Base-by-base conservation (phyloP, 2,113 vertebrate species). In the Psittacara wagleri region DNA sequence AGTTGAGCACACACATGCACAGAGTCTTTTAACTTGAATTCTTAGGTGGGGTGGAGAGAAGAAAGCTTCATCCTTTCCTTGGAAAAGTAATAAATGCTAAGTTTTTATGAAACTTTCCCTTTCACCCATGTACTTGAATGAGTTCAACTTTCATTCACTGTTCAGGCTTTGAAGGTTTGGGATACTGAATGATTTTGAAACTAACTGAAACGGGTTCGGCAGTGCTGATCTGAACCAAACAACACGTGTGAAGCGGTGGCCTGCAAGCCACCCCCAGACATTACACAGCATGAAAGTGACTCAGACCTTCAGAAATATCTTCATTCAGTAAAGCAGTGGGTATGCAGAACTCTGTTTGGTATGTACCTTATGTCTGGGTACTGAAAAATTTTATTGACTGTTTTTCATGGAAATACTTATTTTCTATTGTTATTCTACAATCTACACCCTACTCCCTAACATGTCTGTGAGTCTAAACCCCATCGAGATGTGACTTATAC, bases 131-230 rank as follows among this genome's bases (percentile, higher is more conserved):
- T 51, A 29, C 49, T 80, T 92, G 80, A 88, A 94, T 88, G 74
- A 94, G 62, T 84, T 95, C 14, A 74, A 63, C 90, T 92, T 96
- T 97, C 92, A 90, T 92, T 95, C 79, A 88, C 59, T 69, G 63
- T 43, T 95, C n/a, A 74, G 20, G 7, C 66, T 94, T 94, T 97
- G 92, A 95, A 94, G 81, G 41, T 62, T 91, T 87, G 62, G 78
- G 41, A 80, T 91, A 74, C 51, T 97, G 96, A 96, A 95, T 95
- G 75, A 97, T 96, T 94, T 79, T 87, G 95, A 97, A 96, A 97
- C 92, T 84, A 15, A 22, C 57, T 76, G 83, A 63, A 62, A 88
- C 55, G 83, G 6, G 46, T 80, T 90, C 25, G 67, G 27, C 1
- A 4, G 28, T 10, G 52, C 8, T 86, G 16, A 88, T 90, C 35